Evolutionary conservation across 1,140 invertebrate genomes (phyloP).

Genomic region (Drosophila ananassae): DNA sequence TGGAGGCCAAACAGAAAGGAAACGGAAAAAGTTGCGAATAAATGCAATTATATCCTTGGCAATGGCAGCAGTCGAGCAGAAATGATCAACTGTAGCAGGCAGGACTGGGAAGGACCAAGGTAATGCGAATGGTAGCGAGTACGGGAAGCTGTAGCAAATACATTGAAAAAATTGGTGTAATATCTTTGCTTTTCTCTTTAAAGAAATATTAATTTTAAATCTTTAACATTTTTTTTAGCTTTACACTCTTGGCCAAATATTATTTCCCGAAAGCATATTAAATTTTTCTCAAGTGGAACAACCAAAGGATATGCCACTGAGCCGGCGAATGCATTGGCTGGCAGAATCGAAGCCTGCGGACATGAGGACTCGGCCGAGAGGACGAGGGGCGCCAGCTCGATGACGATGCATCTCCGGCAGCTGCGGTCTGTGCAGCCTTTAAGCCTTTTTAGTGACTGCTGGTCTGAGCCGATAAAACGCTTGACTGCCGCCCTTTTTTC

Average conservation of each 20-base stretch:
- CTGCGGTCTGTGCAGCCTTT: conserved; percentile 34
- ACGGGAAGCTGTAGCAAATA: not conserved
- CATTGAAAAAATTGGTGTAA: not conserved
- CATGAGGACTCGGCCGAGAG: conserved; percentile 4
- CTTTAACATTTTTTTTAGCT: too few species aligned
- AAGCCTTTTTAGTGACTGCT: conserved; percentile 49
- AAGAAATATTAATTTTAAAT: too few species aligned
- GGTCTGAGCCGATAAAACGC: conserved; percentile 49
- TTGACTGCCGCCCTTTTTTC: conserved; percentile 20
- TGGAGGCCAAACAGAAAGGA: conserved; percentile 14
- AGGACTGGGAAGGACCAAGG: conserved; percentile 36
- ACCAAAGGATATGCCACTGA: conserved; percentile 7
- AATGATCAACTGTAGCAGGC: conserved; percentile 49
- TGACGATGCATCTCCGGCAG: conserved; percentile 39
- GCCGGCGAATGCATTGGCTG: conserved; percentile 20
- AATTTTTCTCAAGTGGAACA: conserved; percentile 8
- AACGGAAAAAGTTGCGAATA: conserved; percentile 48
- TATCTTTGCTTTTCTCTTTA: too few species aligned
- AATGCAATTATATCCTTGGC: conserved; percentile 51
- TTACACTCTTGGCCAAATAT: too few species aligned
- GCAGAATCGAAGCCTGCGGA: conserved; percentile 23
- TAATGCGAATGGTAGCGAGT: conserved; percentile 16
- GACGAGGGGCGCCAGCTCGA: conserved; percentile 1
- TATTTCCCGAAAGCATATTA: too few species aligned
- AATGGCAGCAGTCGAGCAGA: conserved; percentile 47